phyloP scores from a whole-genome alignment of 2,888 invertebrate species.

The Julus scanicus region DNA sequence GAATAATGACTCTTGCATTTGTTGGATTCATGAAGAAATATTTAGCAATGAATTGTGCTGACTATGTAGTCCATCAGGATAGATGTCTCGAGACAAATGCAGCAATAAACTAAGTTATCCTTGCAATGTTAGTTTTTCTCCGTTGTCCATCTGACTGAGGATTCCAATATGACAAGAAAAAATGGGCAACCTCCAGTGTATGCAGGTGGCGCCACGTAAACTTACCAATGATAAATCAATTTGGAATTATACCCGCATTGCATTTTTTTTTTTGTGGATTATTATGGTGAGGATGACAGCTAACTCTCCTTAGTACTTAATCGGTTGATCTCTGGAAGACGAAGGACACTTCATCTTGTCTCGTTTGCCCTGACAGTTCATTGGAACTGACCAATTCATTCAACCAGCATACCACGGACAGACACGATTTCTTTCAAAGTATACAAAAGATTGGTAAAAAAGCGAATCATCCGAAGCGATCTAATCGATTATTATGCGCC shows the following conservation, averaged over 20 bases:
- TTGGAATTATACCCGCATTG: conserved; percentile 27
- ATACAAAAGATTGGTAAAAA: conserved; percentile 7
- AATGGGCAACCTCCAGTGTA: background rate
- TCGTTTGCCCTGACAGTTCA: conserved; percentile 22
- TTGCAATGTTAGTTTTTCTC: too few relatives aligned
- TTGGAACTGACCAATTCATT: conserved; percentile 33
- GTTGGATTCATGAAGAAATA: background rate
- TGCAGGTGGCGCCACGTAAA: background rate
- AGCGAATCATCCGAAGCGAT: background rate
- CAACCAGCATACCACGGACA: conserved; percentile 27
- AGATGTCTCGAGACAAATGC: background rate
- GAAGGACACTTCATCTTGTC: conserved; percentile 28
- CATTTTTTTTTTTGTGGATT: background rate
- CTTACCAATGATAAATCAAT: background rate
- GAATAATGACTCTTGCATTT: background rate
- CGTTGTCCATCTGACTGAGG: background rate
- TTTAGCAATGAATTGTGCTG: background rate
- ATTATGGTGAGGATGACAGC: conserved; percentile 9
- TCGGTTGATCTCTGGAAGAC: conserved; percentile 19
- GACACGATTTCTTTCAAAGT: conserved; percentile 14
- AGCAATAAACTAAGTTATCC: background rate
- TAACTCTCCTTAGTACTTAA: conserved; percentile 18
- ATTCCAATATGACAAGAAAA: background rate
- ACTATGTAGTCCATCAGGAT: background rate
- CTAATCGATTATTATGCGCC: conserved; percentile 33